Evolutionary conservation across 92 coral and sea anemone species (phyloP).

Genomic region (Umimayanthus kanabou): DNA sequence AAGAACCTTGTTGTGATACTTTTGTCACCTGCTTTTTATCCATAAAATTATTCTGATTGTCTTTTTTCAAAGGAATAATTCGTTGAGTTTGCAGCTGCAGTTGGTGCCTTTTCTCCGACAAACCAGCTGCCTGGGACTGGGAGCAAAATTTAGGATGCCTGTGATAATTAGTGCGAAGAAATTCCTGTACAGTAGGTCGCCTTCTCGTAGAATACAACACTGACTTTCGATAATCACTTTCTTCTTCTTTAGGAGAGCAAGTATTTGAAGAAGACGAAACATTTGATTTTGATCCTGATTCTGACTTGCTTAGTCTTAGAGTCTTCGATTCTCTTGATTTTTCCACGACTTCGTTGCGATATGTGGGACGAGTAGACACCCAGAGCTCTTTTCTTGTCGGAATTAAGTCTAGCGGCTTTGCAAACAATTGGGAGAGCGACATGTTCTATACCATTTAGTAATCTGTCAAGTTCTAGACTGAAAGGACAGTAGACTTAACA

Average conservation of each 20-base stretch:
- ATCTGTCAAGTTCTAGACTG: not conserved
- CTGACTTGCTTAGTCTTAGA: not conserved
- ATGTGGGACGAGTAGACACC: slow-evolving; percentile 49
- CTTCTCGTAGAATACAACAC: slow-evolving; percentile 50
- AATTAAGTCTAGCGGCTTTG: slow-evolving; percentile 57
- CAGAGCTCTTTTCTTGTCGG: slow-evolving; percentile 62
- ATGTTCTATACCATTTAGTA: not conserved
- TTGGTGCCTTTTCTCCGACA: slow-evolving; percentile 31
- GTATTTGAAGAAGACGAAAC: not conserved
- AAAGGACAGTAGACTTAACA: not conserved
- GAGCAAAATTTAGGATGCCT: slow-evolving; percentile 35
- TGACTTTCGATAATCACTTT: slow-evolving; percentile 36
- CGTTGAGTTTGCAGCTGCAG: slow-evolving; percentile 4
- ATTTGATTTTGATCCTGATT: not conserved
- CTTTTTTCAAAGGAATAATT: not conserved
- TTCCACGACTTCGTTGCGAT: not conserved
- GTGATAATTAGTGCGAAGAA: slow-evolving; percentile 66
- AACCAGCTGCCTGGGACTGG: slow-evolving; percentile 27
- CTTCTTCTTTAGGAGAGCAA: not conserved
- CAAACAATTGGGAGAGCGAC: slow-evolving; percentile 50
- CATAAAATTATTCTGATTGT: slow-evolving; percentile 8
- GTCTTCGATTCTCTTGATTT: not conserved
- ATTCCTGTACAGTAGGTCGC: slow-evolving; percentile 69
- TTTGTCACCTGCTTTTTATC: not conserved
- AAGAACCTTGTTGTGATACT: not conserved